These are phyloP conservation scores for Puffinus mauretanicus DNA, from an alignment of 2,113 vertebrate species.

Conservation along the genomic window DNA sequence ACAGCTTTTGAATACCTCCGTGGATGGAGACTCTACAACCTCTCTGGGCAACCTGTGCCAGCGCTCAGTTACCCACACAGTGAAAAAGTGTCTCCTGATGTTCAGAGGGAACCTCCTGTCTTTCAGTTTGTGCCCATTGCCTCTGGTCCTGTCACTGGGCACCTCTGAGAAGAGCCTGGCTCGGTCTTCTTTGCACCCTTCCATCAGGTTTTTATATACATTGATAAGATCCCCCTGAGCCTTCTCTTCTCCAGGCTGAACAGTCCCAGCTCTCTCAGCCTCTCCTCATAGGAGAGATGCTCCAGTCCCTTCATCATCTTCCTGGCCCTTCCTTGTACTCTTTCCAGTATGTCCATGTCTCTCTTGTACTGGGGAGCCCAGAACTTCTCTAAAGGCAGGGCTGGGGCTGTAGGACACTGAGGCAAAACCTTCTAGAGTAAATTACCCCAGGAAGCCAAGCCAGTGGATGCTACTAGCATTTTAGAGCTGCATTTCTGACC, in stretches of 20 bases:
- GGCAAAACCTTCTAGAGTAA: neutral
- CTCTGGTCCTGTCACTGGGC: neutral
- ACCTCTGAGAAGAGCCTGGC: neutral
- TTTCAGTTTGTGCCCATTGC: neutral
- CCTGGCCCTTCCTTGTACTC: neutral
- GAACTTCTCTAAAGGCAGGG: neutral
- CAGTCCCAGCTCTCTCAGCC: neutral
- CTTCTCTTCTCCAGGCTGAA: neutral
- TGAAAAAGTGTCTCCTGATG: neutral
- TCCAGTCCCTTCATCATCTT: neutral
- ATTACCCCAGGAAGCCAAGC: neutral
- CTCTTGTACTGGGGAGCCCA: neutral
- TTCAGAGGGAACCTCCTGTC: neutral
- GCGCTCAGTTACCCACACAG: neutral
- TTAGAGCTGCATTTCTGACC: neutral
- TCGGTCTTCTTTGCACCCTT: neutral
- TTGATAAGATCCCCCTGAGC: neutral
- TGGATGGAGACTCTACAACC: neutral
- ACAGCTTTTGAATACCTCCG: neutral
- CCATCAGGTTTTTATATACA: neutral
- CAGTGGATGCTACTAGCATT: neutral
- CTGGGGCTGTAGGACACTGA: neutral
- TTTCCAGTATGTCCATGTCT: neutral
- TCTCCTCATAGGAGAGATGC: neutral
- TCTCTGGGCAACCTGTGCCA: neutral